These are phyloP conservation scores for Hippoglossus hippoglossus DNA, from an alignment of 2,797 vertebrate genomes.

Conservation along the genomic window DNA sequence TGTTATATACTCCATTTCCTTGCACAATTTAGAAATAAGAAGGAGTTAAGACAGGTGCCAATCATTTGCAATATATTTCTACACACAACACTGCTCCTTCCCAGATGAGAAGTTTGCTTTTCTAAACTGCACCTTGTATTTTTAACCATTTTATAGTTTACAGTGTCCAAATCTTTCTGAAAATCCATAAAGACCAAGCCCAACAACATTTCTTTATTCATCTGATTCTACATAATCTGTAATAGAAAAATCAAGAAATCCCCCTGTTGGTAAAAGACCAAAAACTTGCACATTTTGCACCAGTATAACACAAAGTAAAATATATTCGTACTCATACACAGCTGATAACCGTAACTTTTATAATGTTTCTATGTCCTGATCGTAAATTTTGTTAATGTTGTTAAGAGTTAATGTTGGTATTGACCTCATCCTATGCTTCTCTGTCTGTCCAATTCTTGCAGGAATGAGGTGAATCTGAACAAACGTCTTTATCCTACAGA, in stretches of 20 bases:
- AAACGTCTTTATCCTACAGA: constrained; percentile 14
- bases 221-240: too few species aligned
- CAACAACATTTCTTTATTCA: too few species aligned
- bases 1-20: background rate
- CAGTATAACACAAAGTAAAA: too few species aligned
- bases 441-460: constrained; percentile 3
- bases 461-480: constrained; percentile 6
- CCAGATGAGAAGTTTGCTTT: background rate
- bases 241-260: too few species aligned
- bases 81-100: background rate
- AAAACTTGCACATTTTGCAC: too few species aligned
- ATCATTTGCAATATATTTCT: background rate
- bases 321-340: background rate
- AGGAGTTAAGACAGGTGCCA: background rate
- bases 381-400: background rate
- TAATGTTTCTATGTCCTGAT: background rate
- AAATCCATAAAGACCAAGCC: too few species aligned
- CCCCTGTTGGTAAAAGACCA: too few species aligned
- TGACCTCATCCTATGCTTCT: background rate
- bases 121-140: too few species aligned
- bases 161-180: too few species aligned
- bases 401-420: constrained; percentile 3
- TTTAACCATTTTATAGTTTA: too few species aligned
- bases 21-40: background rate
- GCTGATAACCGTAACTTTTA: background rate